Percentiles rank a stretch among this genome's conserved stretches.
These are phyloP conservation scores for Phymastichus coffea DNA, from an alignment of 1,140 invertebrate genomes.

Conservation along the genomic window DNA sequence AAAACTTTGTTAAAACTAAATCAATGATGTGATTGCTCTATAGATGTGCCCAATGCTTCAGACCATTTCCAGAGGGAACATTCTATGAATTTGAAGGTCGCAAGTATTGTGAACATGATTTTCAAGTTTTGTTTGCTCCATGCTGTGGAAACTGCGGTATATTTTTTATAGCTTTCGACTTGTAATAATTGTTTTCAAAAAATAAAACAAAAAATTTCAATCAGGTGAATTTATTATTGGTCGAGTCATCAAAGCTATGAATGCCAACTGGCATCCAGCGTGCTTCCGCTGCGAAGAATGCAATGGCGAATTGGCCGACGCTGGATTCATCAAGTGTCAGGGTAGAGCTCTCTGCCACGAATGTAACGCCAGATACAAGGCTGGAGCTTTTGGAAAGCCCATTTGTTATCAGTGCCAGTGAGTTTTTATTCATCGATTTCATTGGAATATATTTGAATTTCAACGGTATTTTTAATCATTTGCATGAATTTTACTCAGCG, in stretches of 20 bases:
- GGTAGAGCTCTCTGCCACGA: constrained; percentile 93
- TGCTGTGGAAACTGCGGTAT: constrained; percentile 96
- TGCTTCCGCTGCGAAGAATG: constrained; percentile 98
- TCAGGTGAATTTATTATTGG: constrained; percentile 94
- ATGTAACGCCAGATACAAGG: constrained; percentile 95
- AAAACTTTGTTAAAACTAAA: constrained; percentile 17
- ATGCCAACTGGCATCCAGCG: constrained; percentile 95
- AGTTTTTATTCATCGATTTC: constrained; percentile 48
- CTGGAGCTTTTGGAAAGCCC: constrained; percentile 92
- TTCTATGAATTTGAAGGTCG: constrained; percentile 99
- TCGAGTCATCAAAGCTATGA: constrained; percentile 99
- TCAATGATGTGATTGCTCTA: constrained; percentile 24
- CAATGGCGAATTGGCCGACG: constrained; percentile 86
- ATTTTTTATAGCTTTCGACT: constrained; percentile 24
- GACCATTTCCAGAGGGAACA: constrained; percentile 94
- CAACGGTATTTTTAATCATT: neutral
- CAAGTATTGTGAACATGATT: constrained; percentile 99
- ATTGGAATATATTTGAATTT: neutral
- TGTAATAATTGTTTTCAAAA: constrained; percentile 18
- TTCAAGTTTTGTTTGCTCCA: constrained; percentile 97
- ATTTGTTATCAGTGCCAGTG: constrained; percentile 99
- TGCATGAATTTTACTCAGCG: constrained; percentile 61
- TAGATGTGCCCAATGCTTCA: constrained; percentile 98
- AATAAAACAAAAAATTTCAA: neutral
- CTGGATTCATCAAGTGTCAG: constrained; percentile 95